A percentile compares a stretch with the other conserved stretches of the same genome.
Evolutionary conservation across 2,888 invertebrate species (phyloP).

Genomic region (Torymus auratus): DNA sequence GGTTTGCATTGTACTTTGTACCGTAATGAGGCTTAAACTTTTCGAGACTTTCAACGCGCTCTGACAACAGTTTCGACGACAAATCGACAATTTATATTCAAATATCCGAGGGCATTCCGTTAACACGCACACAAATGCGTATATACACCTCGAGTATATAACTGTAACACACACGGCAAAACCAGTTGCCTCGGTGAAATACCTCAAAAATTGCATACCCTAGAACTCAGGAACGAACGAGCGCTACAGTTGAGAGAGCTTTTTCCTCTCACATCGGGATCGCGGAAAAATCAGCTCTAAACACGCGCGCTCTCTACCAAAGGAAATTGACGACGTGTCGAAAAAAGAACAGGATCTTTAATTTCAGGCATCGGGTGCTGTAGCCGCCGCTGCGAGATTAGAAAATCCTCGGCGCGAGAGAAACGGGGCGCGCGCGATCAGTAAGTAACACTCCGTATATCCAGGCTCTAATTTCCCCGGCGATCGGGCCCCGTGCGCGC

Average conservation of each 20-base stretch:
- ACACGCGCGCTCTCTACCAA: not conserved
- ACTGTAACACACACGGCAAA: conserved; percentile 42
- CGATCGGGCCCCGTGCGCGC: not conserved
- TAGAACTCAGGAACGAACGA: too few species aligned
- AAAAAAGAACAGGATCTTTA: not conserved
- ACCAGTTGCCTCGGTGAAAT: conserved; percentile 25
- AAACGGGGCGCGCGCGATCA: not conserved
- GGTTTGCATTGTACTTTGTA: not conserved
- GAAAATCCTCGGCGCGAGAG: not conserved
- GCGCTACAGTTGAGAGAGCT: too few species aligned
- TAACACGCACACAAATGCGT: not conserved
- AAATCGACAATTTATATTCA: conserved; percentile 20
- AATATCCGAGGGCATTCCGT: conserved; percentile 7
- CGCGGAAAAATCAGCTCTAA: too few species aligned
- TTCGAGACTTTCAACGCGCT: not conserved
- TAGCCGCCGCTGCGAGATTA: not conserved
- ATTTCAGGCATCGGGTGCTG: conserved; percentile 7
- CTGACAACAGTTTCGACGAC: not conserved
- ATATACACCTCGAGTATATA: conserved; percentile 3
- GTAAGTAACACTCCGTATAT: not conserved
- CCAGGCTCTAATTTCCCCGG: conserved; percentile 24
- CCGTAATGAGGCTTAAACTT: not conserved
- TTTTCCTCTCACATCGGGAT: too few species aligned
- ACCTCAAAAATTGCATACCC: conserved; percentile 2
- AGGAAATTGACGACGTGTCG: conserved; percentile 1